A percentile compares a stretch with the other conserved stretches of the same genome.
Evolutionary conservation across 2,797 vertebrate species (phyloP).

Genomic region (Periparus ater): DNA sequence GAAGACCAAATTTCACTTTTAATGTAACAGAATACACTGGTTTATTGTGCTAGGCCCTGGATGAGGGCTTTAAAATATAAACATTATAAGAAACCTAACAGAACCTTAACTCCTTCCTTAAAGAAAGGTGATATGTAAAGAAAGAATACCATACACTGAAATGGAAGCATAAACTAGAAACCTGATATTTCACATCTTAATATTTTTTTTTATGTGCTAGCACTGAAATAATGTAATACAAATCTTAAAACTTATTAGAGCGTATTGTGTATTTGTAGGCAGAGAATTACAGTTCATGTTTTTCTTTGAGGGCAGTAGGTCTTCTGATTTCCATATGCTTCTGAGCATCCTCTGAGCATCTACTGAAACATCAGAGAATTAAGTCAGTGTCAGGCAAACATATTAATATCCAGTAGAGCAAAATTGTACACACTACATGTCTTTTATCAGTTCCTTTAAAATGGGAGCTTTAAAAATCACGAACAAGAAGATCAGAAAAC

Average conservation of each 20-base stretch:
- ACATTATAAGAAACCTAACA: neutral
- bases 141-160: neutral
- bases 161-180: neutral
- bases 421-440: neutral
- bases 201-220: neutral
- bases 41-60: neutral
- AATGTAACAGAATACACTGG: neutral
- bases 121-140: neutral
- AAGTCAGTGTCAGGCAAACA: neutral
- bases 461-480: neutral
- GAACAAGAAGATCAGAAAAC: neutral
- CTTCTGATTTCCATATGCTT: slow-evolving; percentile 11
- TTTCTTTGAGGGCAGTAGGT: neutral
- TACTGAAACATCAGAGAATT: slow-evolving; percentile 4
- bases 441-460: neutral
- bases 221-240: neutral
- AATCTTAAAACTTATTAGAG: neutral
- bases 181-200: neutral
- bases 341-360: neutral
- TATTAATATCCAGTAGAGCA: neutral
- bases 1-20: neutral
- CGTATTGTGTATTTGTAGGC: neutral
- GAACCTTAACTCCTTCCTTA: neutral
- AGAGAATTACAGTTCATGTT: neutral
- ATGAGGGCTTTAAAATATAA: neutral